Evolutionary conservation across 2,113 vertebrate genomes (phyloP), one percentile per base, ranked within the genome.

Genomic region (Delphinapterus leucas): DNA sequence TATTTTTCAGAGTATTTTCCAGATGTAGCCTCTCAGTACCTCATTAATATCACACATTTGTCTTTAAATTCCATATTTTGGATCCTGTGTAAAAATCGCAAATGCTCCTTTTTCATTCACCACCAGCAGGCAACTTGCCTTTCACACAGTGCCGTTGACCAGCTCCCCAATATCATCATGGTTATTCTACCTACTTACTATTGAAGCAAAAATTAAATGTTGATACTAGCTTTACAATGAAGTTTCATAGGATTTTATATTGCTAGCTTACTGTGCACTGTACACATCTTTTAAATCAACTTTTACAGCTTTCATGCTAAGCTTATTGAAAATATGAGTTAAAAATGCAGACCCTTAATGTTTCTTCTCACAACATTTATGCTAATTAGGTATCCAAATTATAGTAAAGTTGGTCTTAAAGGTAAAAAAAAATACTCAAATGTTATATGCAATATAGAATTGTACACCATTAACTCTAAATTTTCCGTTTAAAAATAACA

Each of bases 1-100:
- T 95, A 84, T 92, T 96, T 94, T 84, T 96, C 87, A 84, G 93
- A 84, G 74, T 47, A 80, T 60, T 92, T 95, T 87, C 95, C 87
- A 95, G 73, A 85, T 70, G 71, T 68, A 96, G 90, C 61, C 44
- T 89, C 60, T 82, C 31, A 55, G 44, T 55, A 58, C 41, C 33
- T 95, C 89, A 91, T 95, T 95, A 94, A 88, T 73, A 63, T 70
- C 73, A 91, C 63, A 55, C 26, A 95, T 68, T 96, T 95, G 49
- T 96, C 74, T 70, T 71, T 93, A 93, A 90, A 44, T 53, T 88
- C 83, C 36, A 11, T 95, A 53, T 63, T 96, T 88, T 77, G 71
- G 53, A 90, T 87, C 41, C 83, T 21, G 44, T 10, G 8, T 77
- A 58, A 70, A 61, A 94, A 83, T 95, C 12, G 1, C 85, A 92